A percentile compares a stretch with the other conserved stretches of the same genome.
phyloP scores from a whole-genome alignment of 2,888 invertebrate species.

The Tiliacea citrago region DNA sequence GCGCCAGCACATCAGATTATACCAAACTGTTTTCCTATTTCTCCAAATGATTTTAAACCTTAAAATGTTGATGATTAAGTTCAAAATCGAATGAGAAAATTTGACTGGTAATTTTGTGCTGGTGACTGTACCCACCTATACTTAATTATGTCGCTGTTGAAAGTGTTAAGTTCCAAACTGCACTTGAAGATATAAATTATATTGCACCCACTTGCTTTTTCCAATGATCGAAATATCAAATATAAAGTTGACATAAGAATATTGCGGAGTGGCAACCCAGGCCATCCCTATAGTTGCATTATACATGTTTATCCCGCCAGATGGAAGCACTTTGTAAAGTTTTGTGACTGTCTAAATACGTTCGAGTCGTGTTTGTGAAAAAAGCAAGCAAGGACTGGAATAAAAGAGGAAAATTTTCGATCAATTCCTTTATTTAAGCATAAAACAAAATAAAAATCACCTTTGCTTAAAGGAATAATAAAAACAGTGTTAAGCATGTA shows the following conservation, averaged over 20 bases:
- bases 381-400: neutral
- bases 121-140: too few relatives aligned
- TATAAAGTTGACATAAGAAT: neutral
- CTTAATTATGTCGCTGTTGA: too few relatives aligned
- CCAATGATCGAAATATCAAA: neutral
- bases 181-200: neutral
- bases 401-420: constrained; percentile 40
- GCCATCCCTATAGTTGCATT: neutral
- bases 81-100: too few relatives aligned
- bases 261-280: neutral
- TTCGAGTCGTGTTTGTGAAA: too few relatives aligned
- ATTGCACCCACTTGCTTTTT: neutral
- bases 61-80: too few relatives aligned
- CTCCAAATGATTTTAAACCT: too few relatives aligned
- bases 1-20: too few relatives aligned
- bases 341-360: neutral
- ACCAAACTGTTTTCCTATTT: too few relatives aligned
- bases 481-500: constrained; percentile 63
- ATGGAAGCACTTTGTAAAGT: neutral
- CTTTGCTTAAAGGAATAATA: constrained; percentile 70
- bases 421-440: constrained; percentile 82
- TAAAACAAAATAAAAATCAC: constrained; percentile 76
- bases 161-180: too few relatives aligned
- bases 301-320: neutral
- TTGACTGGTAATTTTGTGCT: too few relatives aligned